Conservation (phyloP, 2,888 invertebrate species). For the Rhorus exstirpatorius region DNA sequence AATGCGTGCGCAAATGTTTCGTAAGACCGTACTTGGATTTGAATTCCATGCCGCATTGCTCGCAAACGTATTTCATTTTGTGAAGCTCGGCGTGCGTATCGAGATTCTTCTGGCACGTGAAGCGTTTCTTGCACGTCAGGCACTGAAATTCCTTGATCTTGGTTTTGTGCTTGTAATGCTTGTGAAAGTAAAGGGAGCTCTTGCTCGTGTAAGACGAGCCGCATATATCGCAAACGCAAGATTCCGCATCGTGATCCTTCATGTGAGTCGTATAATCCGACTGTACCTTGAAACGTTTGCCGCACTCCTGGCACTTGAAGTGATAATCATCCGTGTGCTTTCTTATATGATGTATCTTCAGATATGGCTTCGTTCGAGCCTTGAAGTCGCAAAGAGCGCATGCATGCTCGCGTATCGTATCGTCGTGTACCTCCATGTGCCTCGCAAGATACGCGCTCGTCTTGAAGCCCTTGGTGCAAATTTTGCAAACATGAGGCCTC, state of each 20-base stretch:
- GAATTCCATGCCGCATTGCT: slow-evolving; percentile 83
- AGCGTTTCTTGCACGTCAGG: slow-evolving; percentile 79
- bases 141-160: slow-evolving; percentile 81
- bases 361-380: slow-evolving; percentile 80
- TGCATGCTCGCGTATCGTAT: slow-evolving; percentile 76
- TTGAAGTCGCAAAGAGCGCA: slow-evolving; percentile 81
- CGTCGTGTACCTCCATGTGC: slow-evolving; percentile 82
- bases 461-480: slow-evolving; percentile 82
- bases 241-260: slow-evolving; percentile 83
- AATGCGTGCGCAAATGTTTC: slow-evolving; percentile 81
- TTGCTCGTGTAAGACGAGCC: slow-evolving; percentile 81
- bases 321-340: slow-evolving; percentile 84
- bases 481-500: slow-evolving; percentile 79
- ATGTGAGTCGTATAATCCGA: slow-evolving; percentile 87
- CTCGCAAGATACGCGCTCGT: slow-evolving; percentile 78
- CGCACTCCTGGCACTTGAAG: slow-evolving; percentile 87
- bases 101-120: slow-evolving; percentile 82
- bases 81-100: slow-evolving; percentile 80
- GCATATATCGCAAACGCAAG: slow-evolving; percentile 83
- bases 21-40: slow-evolving; percentile 82
- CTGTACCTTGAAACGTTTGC: slow-evolving; percentile 87
- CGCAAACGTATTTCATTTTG: slow-evolving; percentile 82
- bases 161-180: slow-evolving; percentile 82
- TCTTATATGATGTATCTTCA: slow-evolving; percentile 82
- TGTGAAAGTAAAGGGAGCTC: slow-evolving; percentile 83